Evolutionary conservation across 2,113 vertebrate genomes (phyloP), one percentile per base, ranked within the genome.

Genomic region (Struthidea cinerea): DNA sequence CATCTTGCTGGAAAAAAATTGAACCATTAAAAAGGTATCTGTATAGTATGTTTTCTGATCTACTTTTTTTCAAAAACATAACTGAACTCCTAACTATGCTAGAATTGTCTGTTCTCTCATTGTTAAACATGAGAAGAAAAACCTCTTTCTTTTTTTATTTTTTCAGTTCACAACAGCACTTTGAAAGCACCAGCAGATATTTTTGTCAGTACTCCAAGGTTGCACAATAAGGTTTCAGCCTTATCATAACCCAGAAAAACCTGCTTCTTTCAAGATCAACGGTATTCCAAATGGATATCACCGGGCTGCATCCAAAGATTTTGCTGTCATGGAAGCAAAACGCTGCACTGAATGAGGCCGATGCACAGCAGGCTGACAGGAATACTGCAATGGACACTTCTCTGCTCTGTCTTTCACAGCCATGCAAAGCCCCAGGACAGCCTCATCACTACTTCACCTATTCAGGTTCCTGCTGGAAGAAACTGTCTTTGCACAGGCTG

Each of bases 331-430:
- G 2, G 71, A 84, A 86, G 46, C 24, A 86, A 73, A 80, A 41
- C 0, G 0, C 33, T 60, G 49, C n/a, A 60, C n/a, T 49, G 75
- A 57, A 65, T 35, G 59, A 47, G 56, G 44, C 22, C 0, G 0
- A 42, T 2, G 9, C 33, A 18, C 12, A 68, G 47, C 53, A 76
- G 37, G n/a, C 33, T 52, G 53, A 37, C 21, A 14, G 18, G 41
- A 60, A 44, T 20, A 14, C n/a, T 16, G 57, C 32, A 46, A 11
- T 70, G 56, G 56, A 23, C 28, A 59, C 24, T 37, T 21, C 79
- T 74, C 60, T 71, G 52, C 60, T 59, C 73, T n/a, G 35, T 13
- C 41, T 44, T 74, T 85, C 82, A 39, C 63, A n/a, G 28, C 37
- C 19, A 23, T 1, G 15, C 22, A 61, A 50, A 80, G 60, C 32